These are phyloP conservation scores for Solenodon paradoxus DNA, from an alignment of 2,113 vertebrate genomes.

Conservation along the genomic window DNA sequence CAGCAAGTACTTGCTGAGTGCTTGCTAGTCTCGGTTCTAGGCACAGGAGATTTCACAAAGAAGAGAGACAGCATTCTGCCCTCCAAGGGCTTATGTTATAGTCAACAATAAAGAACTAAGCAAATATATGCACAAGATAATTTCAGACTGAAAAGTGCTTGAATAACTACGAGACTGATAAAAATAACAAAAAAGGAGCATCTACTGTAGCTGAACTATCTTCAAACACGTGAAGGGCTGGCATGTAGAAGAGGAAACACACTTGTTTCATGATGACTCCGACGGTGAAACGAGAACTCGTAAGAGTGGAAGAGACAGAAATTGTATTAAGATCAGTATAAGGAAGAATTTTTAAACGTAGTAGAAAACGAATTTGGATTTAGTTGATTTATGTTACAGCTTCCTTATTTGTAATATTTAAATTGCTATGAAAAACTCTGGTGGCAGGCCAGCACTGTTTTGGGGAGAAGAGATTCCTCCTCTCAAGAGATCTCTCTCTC, in stretches of 20 bases:
- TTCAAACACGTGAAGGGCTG: not conserved
- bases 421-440: not conserved
- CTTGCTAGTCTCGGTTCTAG: not conserved
- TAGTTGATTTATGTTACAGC: not conserved
- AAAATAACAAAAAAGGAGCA: not conserved
- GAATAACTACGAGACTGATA: not conserved
- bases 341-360: not conserved
- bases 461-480: not conserved
- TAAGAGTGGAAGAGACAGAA: not conserved
- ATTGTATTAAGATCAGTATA: not conserved
- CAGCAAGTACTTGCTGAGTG: not conserved
- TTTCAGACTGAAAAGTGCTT: not conserved
- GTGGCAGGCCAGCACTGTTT: not conserved
- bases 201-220: not conserved
- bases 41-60: not conserved
- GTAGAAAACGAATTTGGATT: not conserved
- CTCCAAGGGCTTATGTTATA: not conserved
- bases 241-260: fast-evolving
- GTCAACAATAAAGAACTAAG: not conserved
- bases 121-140: not conserved
- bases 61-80: not conserved
- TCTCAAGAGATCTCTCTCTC: not conserved
- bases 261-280: not conserved
- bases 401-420: not conserved
- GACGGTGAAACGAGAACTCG: not conserved